Evolutionary conservation across 2,113 vertebrate genomes (phyloP).

Genomic region (Menidia beryllina): DNA sequence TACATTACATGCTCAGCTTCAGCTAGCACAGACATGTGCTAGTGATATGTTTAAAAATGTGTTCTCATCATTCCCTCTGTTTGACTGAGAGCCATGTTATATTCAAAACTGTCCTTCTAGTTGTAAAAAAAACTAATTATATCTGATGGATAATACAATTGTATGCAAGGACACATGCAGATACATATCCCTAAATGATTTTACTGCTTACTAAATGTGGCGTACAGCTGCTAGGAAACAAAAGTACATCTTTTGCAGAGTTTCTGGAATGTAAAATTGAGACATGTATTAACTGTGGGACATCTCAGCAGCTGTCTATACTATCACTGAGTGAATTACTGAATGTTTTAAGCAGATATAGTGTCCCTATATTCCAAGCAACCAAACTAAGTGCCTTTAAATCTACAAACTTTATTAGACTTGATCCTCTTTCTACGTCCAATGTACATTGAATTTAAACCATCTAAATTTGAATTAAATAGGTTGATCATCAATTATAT

Average conservation of each 20-base stretch:
- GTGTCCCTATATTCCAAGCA: too few relatives aligned
- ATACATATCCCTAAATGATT: slow-evolving; percentile 8
- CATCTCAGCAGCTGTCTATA: slow-evolving; percentile 40
- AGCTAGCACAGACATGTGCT: slow-evolving; percentile 27
- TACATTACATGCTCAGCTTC: background rate
- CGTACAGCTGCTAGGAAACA: slow-evolving; percentile 57
- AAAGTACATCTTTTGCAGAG: slow-evolving; percentile 62
- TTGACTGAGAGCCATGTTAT: slow-evolving; percentile 5
- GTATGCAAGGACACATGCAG: background rate
- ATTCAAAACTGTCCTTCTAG: slow-evolving; percentile 10
- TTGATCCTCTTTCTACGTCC: too few relatives aligned
- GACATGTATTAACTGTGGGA: slow-evolving; percentile 16
- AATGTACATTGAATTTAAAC: too few relatives aligned
- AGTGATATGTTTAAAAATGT: background rate
- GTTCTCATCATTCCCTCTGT: background rate
- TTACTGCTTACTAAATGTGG: slow-evolving; percentile 26
- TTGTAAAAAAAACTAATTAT: background rate
- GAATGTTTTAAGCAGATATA: too few relatives aligned
- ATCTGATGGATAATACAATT: background rate
- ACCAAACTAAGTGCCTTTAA: too few relatives aligned
- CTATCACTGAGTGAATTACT: background rate
- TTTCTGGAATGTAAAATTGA: slow-evolving; percentile 36
- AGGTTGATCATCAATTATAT: too few relatives aligned
- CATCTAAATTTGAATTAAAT: too few relatives aligned
- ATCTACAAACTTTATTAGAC: too few relatives aligned